Evolutionary conservation across 2,113 vertebrate species (phyloP).

Genomic region (Nettapus auritus): DNA sequence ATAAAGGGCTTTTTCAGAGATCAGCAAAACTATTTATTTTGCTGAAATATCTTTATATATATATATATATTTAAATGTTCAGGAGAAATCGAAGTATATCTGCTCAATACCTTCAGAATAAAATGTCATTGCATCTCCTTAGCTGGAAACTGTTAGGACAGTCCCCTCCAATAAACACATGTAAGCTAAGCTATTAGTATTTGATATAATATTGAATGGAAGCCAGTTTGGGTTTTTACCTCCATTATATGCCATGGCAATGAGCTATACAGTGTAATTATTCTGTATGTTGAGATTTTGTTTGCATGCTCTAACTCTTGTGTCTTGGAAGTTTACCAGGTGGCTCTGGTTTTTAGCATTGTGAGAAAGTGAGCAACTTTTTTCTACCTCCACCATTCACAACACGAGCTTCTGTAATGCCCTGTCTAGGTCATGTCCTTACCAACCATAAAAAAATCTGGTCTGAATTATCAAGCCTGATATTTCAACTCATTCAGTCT

Average conservation of each 20-base stretch:
- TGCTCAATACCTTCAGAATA: neutral
- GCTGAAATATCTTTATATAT: neutral
- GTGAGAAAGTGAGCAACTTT: neutral
- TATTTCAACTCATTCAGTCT: neutral
- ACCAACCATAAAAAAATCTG: neutral
- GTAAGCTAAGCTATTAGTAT: neutral
- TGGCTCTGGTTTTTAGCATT: neutral
- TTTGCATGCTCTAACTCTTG: neutral
- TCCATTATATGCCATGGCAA: too few relatives aligned
- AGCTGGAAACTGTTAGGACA: neutral
- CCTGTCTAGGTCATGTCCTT: neutral
- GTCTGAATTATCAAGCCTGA: neutral
- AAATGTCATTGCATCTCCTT: neutral
- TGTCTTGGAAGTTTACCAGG: neutral
- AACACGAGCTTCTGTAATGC: neutral
- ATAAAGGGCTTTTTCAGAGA: neutral
- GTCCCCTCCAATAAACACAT: neutral
- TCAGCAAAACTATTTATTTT: neutral
- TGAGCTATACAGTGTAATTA: neutral
- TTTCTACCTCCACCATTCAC: rapidly evolving
- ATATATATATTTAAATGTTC: neutral
- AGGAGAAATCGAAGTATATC: neutral
- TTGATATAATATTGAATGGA: neutral
- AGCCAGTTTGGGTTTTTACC: neutral
- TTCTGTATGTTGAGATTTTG: neutral